Evolutionary conservation across 2,888 invertebrate species (phyloP).

Genomic region (Apotomis betuletana): DNA sequence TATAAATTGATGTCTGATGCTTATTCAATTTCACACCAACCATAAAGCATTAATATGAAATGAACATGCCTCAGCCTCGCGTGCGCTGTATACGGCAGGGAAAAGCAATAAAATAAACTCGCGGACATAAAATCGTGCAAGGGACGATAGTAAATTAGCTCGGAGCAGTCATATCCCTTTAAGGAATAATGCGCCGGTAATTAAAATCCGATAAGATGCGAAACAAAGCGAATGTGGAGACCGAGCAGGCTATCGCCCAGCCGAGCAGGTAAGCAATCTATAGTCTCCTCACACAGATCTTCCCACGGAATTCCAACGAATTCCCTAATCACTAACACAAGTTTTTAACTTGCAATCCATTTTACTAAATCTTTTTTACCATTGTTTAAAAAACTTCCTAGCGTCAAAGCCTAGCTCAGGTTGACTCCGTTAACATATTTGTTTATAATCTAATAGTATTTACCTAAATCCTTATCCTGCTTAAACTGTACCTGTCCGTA

Average conservation of each 20-base stretch:
- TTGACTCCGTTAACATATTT: constrained; percentile 62
- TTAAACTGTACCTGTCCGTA: constrained; percentile 76
- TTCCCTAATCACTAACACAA: constrained; percentile 61
- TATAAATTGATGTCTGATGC: constrained; percentile 23
- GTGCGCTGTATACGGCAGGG: constrained; percentile 59
- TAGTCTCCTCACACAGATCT: constrained; percentile 40
- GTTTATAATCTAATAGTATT: constrained; percentile 79
- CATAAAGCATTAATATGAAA: constrained; percentile 45
- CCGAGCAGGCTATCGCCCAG: constrained; percentile 40
- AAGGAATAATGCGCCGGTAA: constrained; percentile 80
- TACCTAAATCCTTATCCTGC: constrained; percentile 75
- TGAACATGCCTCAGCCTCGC: constrained; percentile 48
- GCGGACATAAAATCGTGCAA: constrained; percentile 73
- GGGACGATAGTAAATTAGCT: constrained; percentile 76
- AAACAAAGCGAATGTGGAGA: constrained; percentile 76
- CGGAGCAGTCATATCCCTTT: constrained; percentile 76
- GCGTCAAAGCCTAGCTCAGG: constrained; percentile 55
- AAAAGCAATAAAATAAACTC: constrained; percentile 71
- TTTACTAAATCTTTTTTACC: constrained; percentile 66
- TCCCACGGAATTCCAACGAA: constrained; percentile 65
- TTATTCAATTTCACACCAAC: constrained; percentile 37
- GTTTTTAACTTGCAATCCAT: constrained; percentile 76
- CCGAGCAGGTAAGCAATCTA: constrained; percentile 23
- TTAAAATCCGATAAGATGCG: constrained; percentile 83
- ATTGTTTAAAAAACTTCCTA: constrained; percentile 60